Conservation (phyloP, 2,113 vertebrate genomes). For the Cyprinodon variegatus region DNA sequence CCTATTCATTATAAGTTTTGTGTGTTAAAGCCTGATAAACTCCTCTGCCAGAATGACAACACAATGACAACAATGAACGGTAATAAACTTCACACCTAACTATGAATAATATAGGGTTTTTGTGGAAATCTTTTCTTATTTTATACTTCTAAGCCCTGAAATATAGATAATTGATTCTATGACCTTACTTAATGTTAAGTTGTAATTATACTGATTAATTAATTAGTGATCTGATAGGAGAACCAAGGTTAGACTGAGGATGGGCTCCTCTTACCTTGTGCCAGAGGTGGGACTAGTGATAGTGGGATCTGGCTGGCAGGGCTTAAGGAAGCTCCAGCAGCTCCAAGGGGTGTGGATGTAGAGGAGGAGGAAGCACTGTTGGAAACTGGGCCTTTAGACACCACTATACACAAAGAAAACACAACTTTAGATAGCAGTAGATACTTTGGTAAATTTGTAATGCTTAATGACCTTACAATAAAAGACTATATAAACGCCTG, state of each 20-base stretch:
- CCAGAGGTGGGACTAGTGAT: slow-evolving; percentile 72
- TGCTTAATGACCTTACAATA: background rate
- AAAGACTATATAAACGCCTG: background rate
- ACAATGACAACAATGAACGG: background rate
- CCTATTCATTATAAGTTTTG: background rate
- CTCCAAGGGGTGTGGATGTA: slow-evolving; percentile 50
- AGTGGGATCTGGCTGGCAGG: slow-evolving; percentile 57
- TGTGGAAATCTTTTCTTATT: background rate
- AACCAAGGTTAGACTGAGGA: background rate
- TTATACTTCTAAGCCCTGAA: background rate
- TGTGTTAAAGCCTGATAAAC: background rate
- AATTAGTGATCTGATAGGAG: background rate
- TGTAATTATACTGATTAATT: background rate
- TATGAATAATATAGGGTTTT: background rate
- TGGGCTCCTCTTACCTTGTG: slow-evolving; percentile 70
- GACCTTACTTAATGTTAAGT: background rate
- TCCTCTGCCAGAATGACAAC: background rate
- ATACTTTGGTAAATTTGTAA: slow-evolving; percentile 21
- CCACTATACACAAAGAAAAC: slow-evolving; percentile 57
- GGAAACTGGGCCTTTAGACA: slow-evolving; percentile 69
- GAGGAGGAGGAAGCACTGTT: slow-evolving; percentile 48
- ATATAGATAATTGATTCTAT: background rate
- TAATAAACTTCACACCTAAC: background rate
- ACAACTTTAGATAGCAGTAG: slow-evolving; percentile 44
- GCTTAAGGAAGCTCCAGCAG: slow-evolving; percentile 59